Conservation (phyloP, 2,888 invertebrate species). For the Drosophila fungiperda region DNA sequence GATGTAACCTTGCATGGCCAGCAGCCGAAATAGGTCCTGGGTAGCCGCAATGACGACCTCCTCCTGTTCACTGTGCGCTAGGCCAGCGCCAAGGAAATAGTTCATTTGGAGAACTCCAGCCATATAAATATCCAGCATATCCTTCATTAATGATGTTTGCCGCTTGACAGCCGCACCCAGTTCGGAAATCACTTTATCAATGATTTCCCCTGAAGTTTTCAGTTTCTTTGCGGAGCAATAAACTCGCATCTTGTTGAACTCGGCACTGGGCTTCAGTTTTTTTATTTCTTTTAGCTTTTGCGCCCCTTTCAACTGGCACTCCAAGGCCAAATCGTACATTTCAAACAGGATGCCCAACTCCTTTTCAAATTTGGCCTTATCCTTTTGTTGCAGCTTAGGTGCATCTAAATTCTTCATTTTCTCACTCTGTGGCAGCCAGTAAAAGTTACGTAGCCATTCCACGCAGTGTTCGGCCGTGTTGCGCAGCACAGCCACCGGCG, state of each 20-base stretch:
- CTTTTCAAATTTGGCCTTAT: slow-evolving; percentile 71
- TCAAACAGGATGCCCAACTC: slow-evolving; percentile 64
- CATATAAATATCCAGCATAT: slow-evolving; percentile 72
- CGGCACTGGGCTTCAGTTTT: slow-evolving; percentile 68
- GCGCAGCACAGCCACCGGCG: slow-evolving; percentile 78
- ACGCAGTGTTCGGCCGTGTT: slow-evolving; percentile 79
- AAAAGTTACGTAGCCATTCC: slow-evolving; percentile 83
- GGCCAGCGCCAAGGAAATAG: slow-evolving; percentile 76
- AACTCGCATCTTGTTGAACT: slow-evolving; percentile 66
- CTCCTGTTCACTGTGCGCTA: slow-evolving; percentile 52
- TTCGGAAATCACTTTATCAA: slow-evolving; percentile 53
- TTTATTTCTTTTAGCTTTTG: slow-evolving; percentile 69
- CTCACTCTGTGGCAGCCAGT: slow-evolving; percentile 79
- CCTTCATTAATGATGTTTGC: slow-evolving; percentile 65
- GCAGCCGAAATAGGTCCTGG: slow-evolving; percentile 78
- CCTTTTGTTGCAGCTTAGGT: slow-evolving; percentile 69
- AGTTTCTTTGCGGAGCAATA: slow-evolving; percentile 57
- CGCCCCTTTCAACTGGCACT: slow-evolving; percentile 68
- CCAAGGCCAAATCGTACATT: slow-evolving; percentile 80
- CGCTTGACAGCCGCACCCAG: slow-evolving; percentile 65
- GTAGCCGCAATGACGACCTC: slow-evolving; percentile 69
- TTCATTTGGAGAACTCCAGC: slow-evolving; percentile 77
- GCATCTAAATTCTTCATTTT: slow-evolving; percentile 77
- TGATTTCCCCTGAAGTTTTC: slow-evolving; percentile 44
- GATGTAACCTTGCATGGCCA: slow-evolving; percentile 81